phyloP scores from a whole-genome alignment of 2,113 vertebrate species.

The Furnarius figulus region DNA sequence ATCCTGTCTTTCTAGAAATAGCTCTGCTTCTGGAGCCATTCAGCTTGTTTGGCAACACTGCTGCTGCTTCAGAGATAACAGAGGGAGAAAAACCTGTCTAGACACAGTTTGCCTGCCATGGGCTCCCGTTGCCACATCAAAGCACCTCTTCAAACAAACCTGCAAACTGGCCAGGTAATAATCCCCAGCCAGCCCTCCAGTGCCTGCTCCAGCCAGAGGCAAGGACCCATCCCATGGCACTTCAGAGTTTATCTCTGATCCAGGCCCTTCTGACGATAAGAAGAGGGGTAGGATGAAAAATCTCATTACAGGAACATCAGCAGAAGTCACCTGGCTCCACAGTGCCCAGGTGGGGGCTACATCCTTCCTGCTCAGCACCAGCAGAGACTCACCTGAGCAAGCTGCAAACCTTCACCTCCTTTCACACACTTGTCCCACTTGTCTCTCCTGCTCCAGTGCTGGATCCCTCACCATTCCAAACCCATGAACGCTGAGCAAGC shows the following conservation, averaged over 20 bases:
- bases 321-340: not conserved
- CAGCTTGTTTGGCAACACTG: not conserved
- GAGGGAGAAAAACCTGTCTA: conserved; percentile 34
- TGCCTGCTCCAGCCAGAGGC: not conserved
- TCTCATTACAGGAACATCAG: not conserved
- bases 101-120: not conserved
- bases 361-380: not conserved
- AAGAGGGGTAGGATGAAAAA: not conserved
- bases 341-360: accelerated
- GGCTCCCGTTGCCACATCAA: conserved; percentile 7
- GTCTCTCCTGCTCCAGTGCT: not conserved
- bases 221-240: not conserved
- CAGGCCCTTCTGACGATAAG: not conserved
- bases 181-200: not conserved
- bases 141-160: not conserved
- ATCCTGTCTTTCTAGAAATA: not conserved
- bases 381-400: not conserved
- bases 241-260: not conserved
- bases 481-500: not conserved
- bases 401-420: not conserved
- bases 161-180: not conserved
- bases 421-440: not conserved
- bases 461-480: not conserved
- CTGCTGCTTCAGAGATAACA: conserved; percentile 21
- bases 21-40: not conserved